phyloP scores from a whole-genome alignment of 2,888 invertebrate species.

The Ophioninae sp. region DNA sequence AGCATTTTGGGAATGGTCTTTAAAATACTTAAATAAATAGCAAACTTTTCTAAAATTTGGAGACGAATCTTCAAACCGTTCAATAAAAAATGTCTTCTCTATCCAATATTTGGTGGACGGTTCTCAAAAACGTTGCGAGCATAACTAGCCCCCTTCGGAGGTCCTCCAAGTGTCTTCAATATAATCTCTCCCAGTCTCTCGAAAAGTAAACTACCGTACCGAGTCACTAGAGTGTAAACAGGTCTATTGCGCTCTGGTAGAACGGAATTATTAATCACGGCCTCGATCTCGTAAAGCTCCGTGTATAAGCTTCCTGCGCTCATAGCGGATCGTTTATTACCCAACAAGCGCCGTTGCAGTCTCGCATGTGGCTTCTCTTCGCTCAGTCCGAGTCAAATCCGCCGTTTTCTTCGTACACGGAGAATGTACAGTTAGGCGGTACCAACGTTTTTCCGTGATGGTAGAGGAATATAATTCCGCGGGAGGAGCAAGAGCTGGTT shows the following conservation, averaged over 20 bases:
- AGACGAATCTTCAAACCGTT: too few relatives aligned
- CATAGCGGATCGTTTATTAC: conserved; percentile 77
- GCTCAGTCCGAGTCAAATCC: conserved; percentile 55
- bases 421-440: conserved; percentile 67
- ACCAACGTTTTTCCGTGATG: conserved; percentile 20
- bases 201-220: conserved; percentile 8
- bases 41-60: too few relatives aligned
- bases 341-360: conserved; percentile 45
- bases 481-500: conserved; percentile 4
- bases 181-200: neutral
- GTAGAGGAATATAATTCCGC: conserved; percentile 13
- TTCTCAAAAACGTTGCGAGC: neutral
- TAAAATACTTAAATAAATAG: too few relatives aligned
- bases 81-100: too few relatives aligned
- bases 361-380: conserved; percentile 62
- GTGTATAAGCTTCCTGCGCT: conserved; percentile 70
- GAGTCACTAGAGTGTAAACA: conserved; percentile 43
- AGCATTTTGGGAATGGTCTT: too few relatives aligned
- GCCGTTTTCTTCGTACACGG: conserved; percentile 66
- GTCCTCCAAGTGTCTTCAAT: neutral
- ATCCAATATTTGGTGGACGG: neutral
- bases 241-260: conserved; percentile 38
- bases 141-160: neutral
- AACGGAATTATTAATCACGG: conserved; percentile 79
- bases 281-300: conserved; percentile 79